Evolutionary conservation across 2,888 invertebrate genomes (phyloP), one percentile per base, ranked within the genome.

Genomic region (Euproctis similis): DNA sequence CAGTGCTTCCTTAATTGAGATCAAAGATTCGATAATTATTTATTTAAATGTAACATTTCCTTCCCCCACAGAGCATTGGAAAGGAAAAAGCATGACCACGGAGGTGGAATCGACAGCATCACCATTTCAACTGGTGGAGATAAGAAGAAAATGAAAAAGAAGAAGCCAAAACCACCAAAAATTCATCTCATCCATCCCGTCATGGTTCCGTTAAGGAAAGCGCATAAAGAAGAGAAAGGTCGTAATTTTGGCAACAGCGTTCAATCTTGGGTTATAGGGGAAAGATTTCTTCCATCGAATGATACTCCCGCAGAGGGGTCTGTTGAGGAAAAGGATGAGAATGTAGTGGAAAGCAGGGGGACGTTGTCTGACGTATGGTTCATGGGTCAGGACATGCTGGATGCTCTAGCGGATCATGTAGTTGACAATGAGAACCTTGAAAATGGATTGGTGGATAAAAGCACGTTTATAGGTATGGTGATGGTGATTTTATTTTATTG

Each of bases 141-240:
- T 4, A 66, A 67, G 25, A 76, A 80, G 40, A 77, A 75, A 30
- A 71, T 60, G 49, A 76, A 72, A 46, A 80, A 75, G 30, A 76
- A 75, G 51, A 78, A 77, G 12, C 81, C 78, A 0, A 78, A 76
- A 14, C 82, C 82, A 0, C 53, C 75, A 0, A 80, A 77, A 35
- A 72, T 82, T 39, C 85, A 84, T 34, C 58, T 82, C 2, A 43
- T 75, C 26, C 72, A 76, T 1, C 74, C 76, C 1, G 51, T 71
- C 17, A 55, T 71, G 61, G 56, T 71, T 48, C 60, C 61, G 0
- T 37, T 60, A 36, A 39, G 57, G 3, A 59, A 59, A 30, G 51
- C 47, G 0, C 59, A 55, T 1, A 66, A 69, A 7, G 52, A 71
- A 14, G 67, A 76, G 10, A 81, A 76, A 78, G 77, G 78, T 72